These are phyloP conservation scores for Nemotelus nigrinus DNA, from an alignment of 2,888 invertebrate genomes.

Conservation along the genomic window DNA sequence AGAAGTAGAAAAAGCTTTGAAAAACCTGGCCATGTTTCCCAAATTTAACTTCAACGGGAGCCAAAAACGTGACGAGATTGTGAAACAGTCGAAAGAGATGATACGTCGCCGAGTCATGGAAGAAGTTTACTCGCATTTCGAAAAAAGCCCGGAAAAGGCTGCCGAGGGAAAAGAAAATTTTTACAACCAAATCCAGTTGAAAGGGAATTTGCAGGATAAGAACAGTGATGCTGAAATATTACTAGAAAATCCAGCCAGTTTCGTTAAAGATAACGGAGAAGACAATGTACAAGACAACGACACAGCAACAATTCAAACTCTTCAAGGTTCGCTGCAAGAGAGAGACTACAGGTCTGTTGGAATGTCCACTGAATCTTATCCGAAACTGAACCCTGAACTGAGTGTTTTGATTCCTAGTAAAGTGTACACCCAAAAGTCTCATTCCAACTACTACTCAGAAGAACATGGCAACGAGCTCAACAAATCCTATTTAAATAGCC, in stretches of 20 bases:
- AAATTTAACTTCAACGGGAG: constrained; percentile 6
- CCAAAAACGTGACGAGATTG: constrained; percentile 32
- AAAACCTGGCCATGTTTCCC: constrained; percentile 10
- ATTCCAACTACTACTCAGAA: background rate
- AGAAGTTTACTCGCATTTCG: constrained; percentile 42
- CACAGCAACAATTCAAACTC: too few relatives aligned
- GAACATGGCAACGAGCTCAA: background rate
- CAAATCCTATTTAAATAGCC: background rate
- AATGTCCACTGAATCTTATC: constrained; percentile 47
- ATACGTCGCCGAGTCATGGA: constrained; percentile 39
- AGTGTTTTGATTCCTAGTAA: constrained; percentile 6
- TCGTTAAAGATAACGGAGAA: background rate
- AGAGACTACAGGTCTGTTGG: constrained; percentile 8
- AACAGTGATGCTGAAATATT: background rate
- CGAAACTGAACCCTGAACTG: constrained; percentile 46
- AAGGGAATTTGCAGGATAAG: background rate
- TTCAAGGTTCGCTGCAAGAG: background rate
- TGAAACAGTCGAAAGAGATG: constrained; percentile 38
- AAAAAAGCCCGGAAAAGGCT: background rate
- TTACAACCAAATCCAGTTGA: background rate
- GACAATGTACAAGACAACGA: background rate
- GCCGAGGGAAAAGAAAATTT: background rate
- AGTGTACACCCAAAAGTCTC: constrained; percentile 2
- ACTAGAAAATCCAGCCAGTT: background rate
- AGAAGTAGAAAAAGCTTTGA: constrained; percentile 46